Evolutionary conservation across 2,888 invertebrate genomes (phyloP), one percentile per base, ranked within the genome.

Genomic region (Drosophila rubida): DNA sequence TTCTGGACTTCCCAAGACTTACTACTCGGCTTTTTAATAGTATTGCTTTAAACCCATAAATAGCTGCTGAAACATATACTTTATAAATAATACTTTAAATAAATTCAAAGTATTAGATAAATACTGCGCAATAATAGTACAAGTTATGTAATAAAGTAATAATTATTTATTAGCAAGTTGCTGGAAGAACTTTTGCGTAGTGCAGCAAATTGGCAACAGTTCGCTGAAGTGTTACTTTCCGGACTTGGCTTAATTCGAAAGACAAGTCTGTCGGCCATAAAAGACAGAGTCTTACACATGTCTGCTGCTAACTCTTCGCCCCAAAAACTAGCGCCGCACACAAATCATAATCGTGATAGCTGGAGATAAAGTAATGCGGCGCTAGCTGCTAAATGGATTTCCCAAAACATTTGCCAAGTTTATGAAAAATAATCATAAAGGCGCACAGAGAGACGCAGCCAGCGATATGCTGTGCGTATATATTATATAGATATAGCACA

Each of bases 341-440:
- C 88, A 88, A 86, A 81, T 81, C 81, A 81, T 80, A 78, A 66
- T 66, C 22, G 62, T 65, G 84, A 80, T 88, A 81, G 78, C 60
- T 71, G 57, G 62, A 80, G 88, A 87, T 88, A 87, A 76, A 88
- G 88, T 88, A 83, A 82, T 86, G 88, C 84, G 80, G 59, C 83
- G 71, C 76, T 71, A 57, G 55, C 66, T 62, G 69, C 75, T 86
- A 86, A 89, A 89, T 89, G 90, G 90, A 89, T 89, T 90, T 90
- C 75, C 70, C 75, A 71, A 77, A 85, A 68, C 79, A 80, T 80
- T 89, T 89, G 89, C 90, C 89, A 89, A 89, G 75, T 90, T 89
- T 89, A 81, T 81, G 75, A 84, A 87, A 84, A 79, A 88, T 86
- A 86, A 88, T 81, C 81, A 87, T 71, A 78, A 76, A 69, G 67